Percentiles rank a stretch among this genome's conserved stretches.
Evolutionary conservation across 2,888 invertebrate genomes (phyloP).

Genomic region (Rhaphigaster nebulosa): DNA sequence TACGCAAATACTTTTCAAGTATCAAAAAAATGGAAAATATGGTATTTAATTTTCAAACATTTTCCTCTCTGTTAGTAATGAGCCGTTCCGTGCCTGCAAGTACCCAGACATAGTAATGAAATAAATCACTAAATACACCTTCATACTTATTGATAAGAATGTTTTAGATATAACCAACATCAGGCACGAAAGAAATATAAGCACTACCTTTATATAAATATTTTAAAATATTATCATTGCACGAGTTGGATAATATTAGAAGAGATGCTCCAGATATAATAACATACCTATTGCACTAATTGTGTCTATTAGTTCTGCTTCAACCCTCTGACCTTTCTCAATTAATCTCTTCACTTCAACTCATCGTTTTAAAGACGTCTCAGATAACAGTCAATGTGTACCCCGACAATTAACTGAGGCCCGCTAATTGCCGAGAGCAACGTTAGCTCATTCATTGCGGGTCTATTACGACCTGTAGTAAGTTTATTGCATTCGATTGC

Average conservation of each 20-base stretch:
- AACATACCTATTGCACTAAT: not conserved
- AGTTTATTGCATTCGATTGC: not conserved
- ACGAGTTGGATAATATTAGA: not conserved
- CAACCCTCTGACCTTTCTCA: not conserved
- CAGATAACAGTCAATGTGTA: not conserved
- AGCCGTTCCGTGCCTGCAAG: too few species aligned
- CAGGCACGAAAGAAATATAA: too few species aligned
- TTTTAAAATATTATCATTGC: not conserved
- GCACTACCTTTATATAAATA: too few species aligned
- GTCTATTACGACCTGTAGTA: not conserved
- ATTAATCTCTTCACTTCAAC: not conserved
- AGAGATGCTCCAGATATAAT: not conserved
- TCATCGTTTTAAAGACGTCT: not conserved
- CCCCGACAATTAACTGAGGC: not conserved
- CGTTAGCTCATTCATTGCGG: not conserved
- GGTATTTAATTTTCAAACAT: too few species aligned
- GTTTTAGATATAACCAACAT: too few species aligned
- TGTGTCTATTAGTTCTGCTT: not conserved
- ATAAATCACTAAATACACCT: too few species aligned
- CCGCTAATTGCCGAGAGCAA: not conserved
- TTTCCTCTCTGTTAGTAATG: too few species aligned
- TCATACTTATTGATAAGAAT: too few species aligned
- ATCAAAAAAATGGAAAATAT: too few species aligned
- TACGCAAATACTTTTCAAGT: too few species aligned
- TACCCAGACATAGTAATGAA: too few species aligned